These are phyloP conservation scores for Thumatha senex DNA, from an alignment of 2,888 invertebrate species.

Conservation along the genomic window DNA sequence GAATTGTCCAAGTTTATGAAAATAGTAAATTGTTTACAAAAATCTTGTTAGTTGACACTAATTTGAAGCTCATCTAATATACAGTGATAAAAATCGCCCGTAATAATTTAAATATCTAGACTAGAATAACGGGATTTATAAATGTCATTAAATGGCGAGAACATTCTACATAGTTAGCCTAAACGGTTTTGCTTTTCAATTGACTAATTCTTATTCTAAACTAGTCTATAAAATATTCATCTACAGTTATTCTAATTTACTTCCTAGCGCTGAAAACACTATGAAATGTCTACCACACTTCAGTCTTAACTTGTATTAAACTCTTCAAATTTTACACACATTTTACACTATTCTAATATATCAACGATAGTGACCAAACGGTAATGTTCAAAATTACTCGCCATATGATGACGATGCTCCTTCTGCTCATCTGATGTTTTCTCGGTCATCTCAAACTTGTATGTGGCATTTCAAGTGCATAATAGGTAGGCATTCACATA, in stretches of 20 bases:
- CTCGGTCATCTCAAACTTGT: conserved; percentile 66
- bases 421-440: conserved; percentile 65
- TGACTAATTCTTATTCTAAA: conserved; percentile 67
- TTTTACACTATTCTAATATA: conserved; percentile 69
- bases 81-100: conserved; percentile 67
- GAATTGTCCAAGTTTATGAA: conserved; percentile 30
- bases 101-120: conserved; percentile 58
- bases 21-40: conserved; percentile 37
- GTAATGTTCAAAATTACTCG: conserved; percentile 78
- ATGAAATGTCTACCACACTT: conserved; percentile 71
- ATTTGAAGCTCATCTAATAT: conserved; percentile 68
- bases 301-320: conserved; percentile 47
- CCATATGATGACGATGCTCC: conserved; percentile 73
- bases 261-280: conserved; percentile 52
- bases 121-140: conserved; percentile 56
- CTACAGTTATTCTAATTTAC: conserved; percentile 67
- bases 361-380: conserved; percentile 64
- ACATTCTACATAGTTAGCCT: conserved; percentile 64
- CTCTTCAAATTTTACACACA: conserved; percentile 54
- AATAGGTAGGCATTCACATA: conserved; percentile 39
- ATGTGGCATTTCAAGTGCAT: conserved; percentile 41
- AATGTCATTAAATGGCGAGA: conserved; percentile 59
- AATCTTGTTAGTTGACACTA: conserved; percentile 43
- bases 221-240: conserved; percentile 59
- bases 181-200: conserved; percentile 46